phyloP scores from a whole-genome alignment of 2,113 vertebrate species.

The Protomyctophum bolini region DNA sequence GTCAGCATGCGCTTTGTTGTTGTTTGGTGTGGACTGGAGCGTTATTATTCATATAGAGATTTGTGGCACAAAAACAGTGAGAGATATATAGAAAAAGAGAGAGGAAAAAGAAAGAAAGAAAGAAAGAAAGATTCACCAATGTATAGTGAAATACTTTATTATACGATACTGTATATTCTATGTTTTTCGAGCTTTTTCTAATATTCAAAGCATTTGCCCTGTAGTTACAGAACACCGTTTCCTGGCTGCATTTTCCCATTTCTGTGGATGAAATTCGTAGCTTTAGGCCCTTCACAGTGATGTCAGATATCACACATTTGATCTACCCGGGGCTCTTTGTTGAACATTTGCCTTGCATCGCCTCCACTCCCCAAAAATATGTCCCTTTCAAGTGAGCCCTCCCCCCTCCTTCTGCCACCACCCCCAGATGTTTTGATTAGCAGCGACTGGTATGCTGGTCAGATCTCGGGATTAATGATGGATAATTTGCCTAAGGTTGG shows the following conservation, averaged over 20 bases:
- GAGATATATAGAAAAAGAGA: constrained; percentile 11
- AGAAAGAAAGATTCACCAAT: background rate
- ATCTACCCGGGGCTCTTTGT: constrained; percentile 54
- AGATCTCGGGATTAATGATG: constrained; percentile 99
- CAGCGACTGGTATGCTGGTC: constrained; percentile 94
- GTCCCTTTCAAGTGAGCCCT: constrained; percentile 69
- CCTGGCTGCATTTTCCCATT: too few species aligned
- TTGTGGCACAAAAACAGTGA: constrained; percentile 1
- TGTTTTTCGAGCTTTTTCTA: background rate
- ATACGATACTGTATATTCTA: background rate
- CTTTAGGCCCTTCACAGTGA: constrained; percentile 19
- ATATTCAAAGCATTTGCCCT: constrained; percentile 2
- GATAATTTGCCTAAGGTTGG: constrained; percentile 99
- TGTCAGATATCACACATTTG: constrained; percentile 49
- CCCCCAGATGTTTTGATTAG: constrained; percentile 97
- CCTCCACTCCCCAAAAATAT: constrained; percentile 60
- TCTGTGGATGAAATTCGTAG: background rate
- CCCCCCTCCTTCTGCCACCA: constrained; percentile 74
- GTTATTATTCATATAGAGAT: constrained; percentile 39
- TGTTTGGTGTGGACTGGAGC: constrained; percentile 5
- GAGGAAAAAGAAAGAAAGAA: background rate
- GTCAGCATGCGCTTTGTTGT: constrained; percentile 43
- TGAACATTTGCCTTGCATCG: constrained; percentile 51
- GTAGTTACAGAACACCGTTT: background rate
- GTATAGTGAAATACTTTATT: background rate